Base-by-base conservation (phyloP, 1,140 invertebrate species). In the Anoplolepis gracilipes region DNA sequence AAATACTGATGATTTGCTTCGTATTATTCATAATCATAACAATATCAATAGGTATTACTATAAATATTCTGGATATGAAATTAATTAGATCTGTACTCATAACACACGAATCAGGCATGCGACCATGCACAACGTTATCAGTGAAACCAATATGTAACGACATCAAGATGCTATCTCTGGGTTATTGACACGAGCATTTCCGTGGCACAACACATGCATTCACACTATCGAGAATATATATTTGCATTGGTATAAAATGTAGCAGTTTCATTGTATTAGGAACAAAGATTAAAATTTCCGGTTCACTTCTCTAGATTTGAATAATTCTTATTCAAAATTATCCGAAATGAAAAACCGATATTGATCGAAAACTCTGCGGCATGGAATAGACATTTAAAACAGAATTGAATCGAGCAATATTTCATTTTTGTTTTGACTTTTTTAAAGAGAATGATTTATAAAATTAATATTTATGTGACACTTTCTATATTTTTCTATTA, bases 181-280 rank as follows among this genome's bases (percentile, higher is more conserved):
- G 85, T 88, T 88, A 79, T 88, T 88, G 86, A 88, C 87, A 88
- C 67, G 42, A 84, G 84, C 53, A 46, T 85, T 70, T 76, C 46
- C 49, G 49, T 0, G 8, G 0, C 42, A 22, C 42, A 61, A 42
- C 28, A 72, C 42, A 65, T 73, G 22, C 7, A 55, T 49, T 6
- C 49, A 6, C 62, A 6, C 62, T 69, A 84, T 73, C 57, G 16
- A 77, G 46, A 77, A 76, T 77, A 77, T 28, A 84, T 22, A 84
- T 77, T 84, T 77, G 53, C 53, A 28, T 42, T 61, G 36, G 8
- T 59, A 30, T 19, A 82, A 82, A 59, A 33, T 59, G 77, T 46
- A 73, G 4, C 36, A 64, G 62, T 67, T 81, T 25, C 16, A 22
- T 53, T 53, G 46, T 28, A 67, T 67, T 11, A 36, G 7, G 22